A percentile compares a stretch with the other conserved stretches of the same genome.
Evolutionary conservation across 2,888 invertebrate species (phyloP).

Genomic region (Yponomeuta sedellus): DNA sequence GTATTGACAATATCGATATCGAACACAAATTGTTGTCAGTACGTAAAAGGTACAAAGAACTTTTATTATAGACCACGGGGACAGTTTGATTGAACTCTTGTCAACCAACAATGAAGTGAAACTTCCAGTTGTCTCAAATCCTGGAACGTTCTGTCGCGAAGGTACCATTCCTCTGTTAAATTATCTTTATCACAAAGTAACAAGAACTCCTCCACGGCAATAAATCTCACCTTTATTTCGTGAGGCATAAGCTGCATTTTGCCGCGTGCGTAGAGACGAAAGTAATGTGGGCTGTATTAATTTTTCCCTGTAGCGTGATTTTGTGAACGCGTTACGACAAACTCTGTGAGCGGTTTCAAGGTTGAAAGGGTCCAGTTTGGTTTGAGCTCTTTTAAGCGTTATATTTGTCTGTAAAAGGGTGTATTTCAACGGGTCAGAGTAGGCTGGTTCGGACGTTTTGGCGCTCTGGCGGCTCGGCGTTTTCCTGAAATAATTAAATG

Average conservation of each 20-base stretch:
- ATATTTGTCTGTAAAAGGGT: background rate
- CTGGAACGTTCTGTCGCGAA: too few species aligned
- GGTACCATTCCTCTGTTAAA: background rate
- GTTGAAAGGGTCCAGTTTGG: slow-evolving; percentile 1
- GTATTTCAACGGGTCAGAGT: background rate
- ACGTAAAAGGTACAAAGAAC: too few species aligned
- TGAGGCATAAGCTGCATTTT: background rate
- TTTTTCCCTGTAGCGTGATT: slow-evolving; percentile 8
- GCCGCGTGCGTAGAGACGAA: background rate
- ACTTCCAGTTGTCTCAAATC: too few species aligned
- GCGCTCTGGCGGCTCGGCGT: background rate
- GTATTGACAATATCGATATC: too few species aligned
- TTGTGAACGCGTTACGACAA: background rate
- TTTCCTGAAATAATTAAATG: slow-evolving; percentile 10
- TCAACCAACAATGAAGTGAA: too few species aligned
- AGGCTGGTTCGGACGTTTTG: background rate
- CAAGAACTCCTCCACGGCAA: background rate
- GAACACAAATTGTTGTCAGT: too few species aligned
- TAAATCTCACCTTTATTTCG: background rate
- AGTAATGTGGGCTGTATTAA: background rate
- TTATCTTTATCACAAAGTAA: background rate
- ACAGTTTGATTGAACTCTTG: too few species aligned
- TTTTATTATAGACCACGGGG: too few species aligned
- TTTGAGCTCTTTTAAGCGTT: background rate
- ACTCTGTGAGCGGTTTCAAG: slow-evolving; percentile 1